A percentile compares a stretch with the other conserved stretches of the same genome.
Evolutionary conservation across 2,888 invertebrate species (phyloP).

Genomic region (Volucella bombylans): DNA sequence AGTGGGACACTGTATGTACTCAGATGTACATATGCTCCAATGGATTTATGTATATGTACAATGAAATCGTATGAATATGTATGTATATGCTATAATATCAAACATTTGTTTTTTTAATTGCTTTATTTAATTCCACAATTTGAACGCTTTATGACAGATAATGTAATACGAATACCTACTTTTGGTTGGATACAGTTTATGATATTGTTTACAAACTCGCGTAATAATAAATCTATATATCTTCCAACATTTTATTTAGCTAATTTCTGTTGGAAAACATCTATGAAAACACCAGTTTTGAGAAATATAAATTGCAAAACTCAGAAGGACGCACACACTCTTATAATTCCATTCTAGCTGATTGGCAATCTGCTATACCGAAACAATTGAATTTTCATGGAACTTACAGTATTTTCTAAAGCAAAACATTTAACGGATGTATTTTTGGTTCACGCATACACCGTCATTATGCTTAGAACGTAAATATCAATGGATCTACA

Average conservation of each 20-base stretch:
- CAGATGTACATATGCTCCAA: neutral
- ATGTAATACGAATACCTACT: neutral
- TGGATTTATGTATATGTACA: no score
- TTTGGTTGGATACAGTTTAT: constrained; percentile 3
- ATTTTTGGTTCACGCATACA: constrained; percentile 73
- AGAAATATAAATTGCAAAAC: constrained; percentile 26
- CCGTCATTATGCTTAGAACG: constrained; percentile 28
- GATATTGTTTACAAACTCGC: constrained; percentile 21
- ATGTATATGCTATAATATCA: no score
- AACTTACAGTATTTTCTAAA: constrained; percentile 61
- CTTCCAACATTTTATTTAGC: constrained; percentile 18
- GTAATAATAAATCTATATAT: constrained; percentile 2
- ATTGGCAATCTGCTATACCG: constrained; percentile 45
- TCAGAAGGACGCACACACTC: constrained; percentile 34
- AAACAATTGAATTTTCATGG: constrained; percentile 63
- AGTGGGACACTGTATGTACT: neutral
- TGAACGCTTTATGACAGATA: neutral
- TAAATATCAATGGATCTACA: constrained; percentile 54
- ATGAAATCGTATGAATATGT: no score
- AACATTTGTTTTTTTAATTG: no score
- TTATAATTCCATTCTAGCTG: constrained; percentile 43
- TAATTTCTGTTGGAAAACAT: constrained; percentile 16
- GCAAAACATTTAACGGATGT: constrained; percentile 49
- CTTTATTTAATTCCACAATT: no score
- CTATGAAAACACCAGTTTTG: constrained; percentile 10